Conservation (phyloP, 2,888 invertebrate genomes). For the Strigamia transsilvanica region DNA sequence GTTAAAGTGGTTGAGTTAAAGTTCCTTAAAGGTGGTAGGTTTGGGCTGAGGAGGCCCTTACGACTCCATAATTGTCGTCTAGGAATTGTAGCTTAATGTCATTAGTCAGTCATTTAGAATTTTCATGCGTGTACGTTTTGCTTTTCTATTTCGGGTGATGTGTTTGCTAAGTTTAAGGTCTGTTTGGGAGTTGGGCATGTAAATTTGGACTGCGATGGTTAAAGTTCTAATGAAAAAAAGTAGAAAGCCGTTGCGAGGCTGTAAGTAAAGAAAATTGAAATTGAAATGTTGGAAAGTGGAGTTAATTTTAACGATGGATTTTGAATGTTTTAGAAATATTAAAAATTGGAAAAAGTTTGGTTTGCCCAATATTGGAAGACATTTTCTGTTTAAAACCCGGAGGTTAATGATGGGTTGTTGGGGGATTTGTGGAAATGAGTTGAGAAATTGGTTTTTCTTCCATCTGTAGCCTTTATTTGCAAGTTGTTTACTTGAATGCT, state of each 20-base stretch:
- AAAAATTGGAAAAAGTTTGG: background rate
- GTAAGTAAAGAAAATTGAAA: too few species aligned
- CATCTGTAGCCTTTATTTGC: background rate
- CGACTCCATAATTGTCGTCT: slow-evolving; percentile 7
- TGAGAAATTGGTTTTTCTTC: slow-evolving; percentile 33
- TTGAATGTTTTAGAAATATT: background rate
- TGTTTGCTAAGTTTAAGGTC: slow-evolving; percentile 1
- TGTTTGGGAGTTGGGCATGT: background rate
- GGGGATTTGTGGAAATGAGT: slow-evolving; percentile 22
- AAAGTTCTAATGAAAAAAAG: too few species aligned
- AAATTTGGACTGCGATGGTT: background rate
- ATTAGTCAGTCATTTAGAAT: slow-evolving; percentile 1
- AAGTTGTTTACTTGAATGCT: slow-evolving; percentile 27
- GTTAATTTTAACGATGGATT: too few species aligned
- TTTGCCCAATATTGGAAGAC: background rate
- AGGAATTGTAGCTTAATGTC: slow-evolving; percentile 21
- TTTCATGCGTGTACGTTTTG: background rate
- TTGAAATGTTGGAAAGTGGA: too few species aligned
- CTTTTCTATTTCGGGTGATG: slow-evolving; percentile 1
- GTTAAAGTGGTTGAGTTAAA: slow-evolving; percentile 2
- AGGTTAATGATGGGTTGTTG: slow-evolving; percentile 22
- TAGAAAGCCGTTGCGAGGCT: too few species aligned
- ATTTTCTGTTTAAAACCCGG: background rate
- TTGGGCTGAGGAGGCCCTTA: slow-evolving; percentile 4
- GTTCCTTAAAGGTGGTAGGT: background rate